Percentiles rank a stretch among this genome's conserved stretches.
These are phyloP conservation scores for Lordiphosa collinella DNA, from an alignment of 1,140 invertebrate species.

Conservation along the genomic window DNA sequence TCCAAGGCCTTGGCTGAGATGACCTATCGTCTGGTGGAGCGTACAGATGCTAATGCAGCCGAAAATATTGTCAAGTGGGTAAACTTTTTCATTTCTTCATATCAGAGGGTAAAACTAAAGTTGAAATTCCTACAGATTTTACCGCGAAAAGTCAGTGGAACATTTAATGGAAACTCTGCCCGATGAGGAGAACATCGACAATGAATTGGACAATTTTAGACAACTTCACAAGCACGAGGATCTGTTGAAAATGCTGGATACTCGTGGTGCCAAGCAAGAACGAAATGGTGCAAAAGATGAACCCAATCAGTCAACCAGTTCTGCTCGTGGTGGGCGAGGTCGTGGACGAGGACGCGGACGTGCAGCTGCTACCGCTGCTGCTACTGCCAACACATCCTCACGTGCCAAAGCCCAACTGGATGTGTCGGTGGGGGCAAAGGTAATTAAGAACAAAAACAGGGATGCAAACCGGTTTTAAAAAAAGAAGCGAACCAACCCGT, in stretches of 20 bases:
- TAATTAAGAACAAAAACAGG: no score
- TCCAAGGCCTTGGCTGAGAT: slow-evolving; percentile 71
- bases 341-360: slow-evolving; percentile 24
- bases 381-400: slow-evolving; percentile 3
- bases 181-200: slow-evolving; percentile 53
- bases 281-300: slow-evolving; percentile 6
- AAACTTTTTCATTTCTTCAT: background rate
- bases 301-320: background rate
- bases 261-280: slow-evolving; percentile 12
- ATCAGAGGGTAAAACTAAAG: background rate
- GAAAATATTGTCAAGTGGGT: slow-evolving; percentile 56
- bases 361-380: background rate
- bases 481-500: no score
- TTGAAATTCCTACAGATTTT: slow-evolving; percentile 35
- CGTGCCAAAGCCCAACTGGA: slow-evolving; percentile 32
- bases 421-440: slow-evolving; percentile 31
- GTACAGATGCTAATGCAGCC: slow-evolving; percentile 59
- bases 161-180: slow-evolving; percentile 69
- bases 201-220: slow-evolving; percentile 45
- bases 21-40: slow-evolving; percentile 64
- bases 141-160: slow-evolving; percentile 64
- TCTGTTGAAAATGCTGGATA: slow-evolving; percentile 55
- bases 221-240: slow-evolving; percentile 39
- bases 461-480: no score
- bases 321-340: slow-evolving; percentile 16